phyloP scores from a whole-genome alignment of 2,113 vertebrate genomes.

The Chascanopsetta lugubris region DNA sequence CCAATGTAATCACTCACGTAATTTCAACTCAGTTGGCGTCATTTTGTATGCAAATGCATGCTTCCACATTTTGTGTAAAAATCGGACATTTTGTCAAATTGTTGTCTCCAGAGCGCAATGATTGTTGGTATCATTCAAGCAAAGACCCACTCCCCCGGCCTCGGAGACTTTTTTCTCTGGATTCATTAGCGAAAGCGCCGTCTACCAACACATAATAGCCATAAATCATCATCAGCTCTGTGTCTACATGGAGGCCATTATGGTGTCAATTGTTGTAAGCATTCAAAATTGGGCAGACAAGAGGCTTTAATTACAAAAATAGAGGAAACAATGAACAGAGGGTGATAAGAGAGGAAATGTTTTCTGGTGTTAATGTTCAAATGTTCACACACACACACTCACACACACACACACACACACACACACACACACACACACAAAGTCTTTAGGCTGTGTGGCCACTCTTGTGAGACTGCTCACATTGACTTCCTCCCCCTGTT shows the following conservation, averaged over 20 bases:
- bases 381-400: constrained; percentile 36
- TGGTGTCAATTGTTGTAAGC: constrained; percentile 48
- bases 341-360: constrained; percentile 23
- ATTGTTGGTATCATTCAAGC: constrained; percentile 4
- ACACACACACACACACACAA: constrained; percentile 3
- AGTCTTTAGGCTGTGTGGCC: constrained; percentile 14
- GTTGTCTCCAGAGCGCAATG: constrained; percentile 15
- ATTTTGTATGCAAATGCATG: background rate
- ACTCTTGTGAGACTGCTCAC: constrained; percentile 44
- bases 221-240: constrained; percentile 53
- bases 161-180: constrained; percentile 10
- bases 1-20: too few species aligned
- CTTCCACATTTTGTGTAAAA: background rate
- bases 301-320: constrained; percentile 64
- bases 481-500: constrained; percentile 16
- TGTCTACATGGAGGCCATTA: constrained; percentile 56
- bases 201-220: constrained; percentile 51
- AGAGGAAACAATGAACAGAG: constrained; percentile 60
- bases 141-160: too few species aligned
- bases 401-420: constrained; percentile 5
- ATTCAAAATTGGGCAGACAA: constrained; percentile 45
- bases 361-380: constrained; percentile 11
- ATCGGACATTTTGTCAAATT: constrained; percentile 3
- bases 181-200: constrained; percentile 46
- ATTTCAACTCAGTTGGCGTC: too few species aligned